Evolutionary conservation across 1,140 invertebrate genomes (phyloP), one percentile per base, ranked within the genome.

Genomic region (Cydia strobilella): DNA sequence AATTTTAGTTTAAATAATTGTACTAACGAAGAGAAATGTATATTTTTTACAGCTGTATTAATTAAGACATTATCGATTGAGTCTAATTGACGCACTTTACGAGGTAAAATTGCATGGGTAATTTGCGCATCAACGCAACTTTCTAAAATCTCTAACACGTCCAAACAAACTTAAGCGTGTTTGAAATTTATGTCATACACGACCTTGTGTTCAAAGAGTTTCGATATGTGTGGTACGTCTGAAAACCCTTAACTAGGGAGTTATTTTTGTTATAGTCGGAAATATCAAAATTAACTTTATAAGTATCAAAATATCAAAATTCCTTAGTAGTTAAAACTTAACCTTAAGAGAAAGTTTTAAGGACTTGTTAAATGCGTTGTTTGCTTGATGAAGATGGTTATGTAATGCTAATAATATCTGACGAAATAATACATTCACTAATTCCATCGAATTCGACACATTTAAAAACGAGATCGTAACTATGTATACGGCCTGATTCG

Each of bases 121-220:
- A 59, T 59, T 59, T 59, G 18, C 54, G 54, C 54, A 59, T 59
- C 54, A 59, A 59, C 23, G 54, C 54, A 59, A 59, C 54, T 59
- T 59, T 59, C 54, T 59, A 59, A 59, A 59, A 12, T 59, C 18
- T 59, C 9, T 20, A 59, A 3, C 20, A 10, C 23, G 20, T 3
- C 54, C 10, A 59, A 59, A 59, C 3, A 51, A 51, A n/a, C 48
- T 51, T 51, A n/a, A 18, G 48, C 7, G 48, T n/a, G 1, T 18
- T 18, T n/a, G 10, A 51, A 51, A 51, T 5, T 15, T 15, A 51
- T 51, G 4, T 15, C 4, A 18, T 4, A n/a, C 18, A 51, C 0
- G n/a, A 51, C n/a, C 15, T 51, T 51, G 0, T 51, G n/a, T 51
- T 51, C 7, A 5, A 15, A n/a, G 3, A 51, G 4, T n/a, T 18